Evolutionary conservation across 2,888 invertebrate species (phyloP), one percentile per base, ranked within the genome.

Genomic region (Apodemia mormo): DNA sequence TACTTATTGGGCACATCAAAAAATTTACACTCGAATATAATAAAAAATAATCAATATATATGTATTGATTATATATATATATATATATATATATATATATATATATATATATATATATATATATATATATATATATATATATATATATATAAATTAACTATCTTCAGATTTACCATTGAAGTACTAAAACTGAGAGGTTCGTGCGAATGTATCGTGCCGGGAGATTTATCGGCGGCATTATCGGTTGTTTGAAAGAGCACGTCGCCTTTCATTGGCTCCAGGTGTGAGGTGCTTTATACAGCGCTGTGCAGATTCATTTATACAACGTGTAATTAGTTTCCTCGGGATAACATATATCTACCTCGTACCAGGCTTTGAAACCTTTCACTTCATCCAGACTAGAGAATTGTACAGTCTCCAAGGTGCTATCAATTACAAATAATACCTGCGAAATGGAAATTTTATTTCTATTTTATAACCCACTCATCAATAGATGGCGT

Each of bases 161-260:
- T 52, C n/a, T 52, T 14, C 52, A 52, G 52, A 5, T 1, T 52
- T 52, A n/a, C 5, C 52, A n/a, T 52, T 52, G 14, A 45, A n/a
- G 14, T 52, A n/a, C 61, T 61, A 61, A 33, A 61, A 33, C 61
- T 14, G 30, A 61, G 61, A 14, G 61, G 10, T 29, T 10, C 66
- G 64, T 54, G 65, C 43, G 64, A 56, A 73, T 73, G 70, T 71
- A 77, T 77, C 67, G 71, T 69, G 33, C 72, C 72, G 69, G 45
- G 76, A 75, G 77, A 70, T 67, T 72, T 73, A 71, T 65, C 70
- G 68, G 68, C 61, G 71, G 72, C 74, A 75, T 73, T 74, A 74
- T 73, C 72, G 73, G 67, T 65, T 69, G 72, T 73, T 73, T 73
- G 14, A 64, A 64, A 64, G 61, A 64, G 37, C 61, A 64, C 61